Percentiles rank a stretch among this genome's conserved stretches.
phyloP scores from a whole-genome alignment of 2,888 invertebrate species.

The Standfussiana lucernea region DNA sequence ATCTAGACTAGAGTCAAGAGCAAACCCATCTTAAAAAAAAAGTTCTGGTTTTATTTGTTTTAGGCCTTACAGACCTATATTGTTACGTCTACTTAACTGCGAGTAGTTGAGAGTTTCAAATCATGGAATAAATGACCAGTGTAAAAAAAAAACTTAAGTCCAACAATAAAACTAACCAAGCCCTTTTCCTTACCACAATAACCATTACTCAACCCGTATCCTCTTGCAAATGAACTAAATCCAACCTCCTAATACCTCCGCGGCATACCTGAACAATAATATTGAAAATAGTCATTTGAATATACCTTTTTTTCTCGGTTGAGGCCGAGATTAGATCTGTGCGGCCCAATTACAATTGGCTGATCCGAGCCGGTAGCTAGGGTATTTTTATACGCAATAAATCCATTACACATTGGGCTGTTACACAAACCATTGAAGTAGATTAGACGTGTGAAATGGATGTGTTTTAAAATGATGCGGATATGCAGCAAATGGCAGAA shows the following conservation, averaged over 20 bases:
- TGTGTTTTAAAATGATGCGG: slow-evolving; percentile 2
- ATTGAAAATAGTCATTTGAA: slow-evolving; percentile 51
- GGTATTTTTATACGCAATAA: slow-evolving; percentile 63
- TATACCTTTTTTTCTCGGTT: slow-evolving; percentile 33
- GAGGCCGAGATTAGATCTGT: slow-evolving; percentile 56
- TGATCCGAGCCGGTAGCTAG: slow-evolving; percentile 40
- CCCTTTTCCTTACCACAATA: slow-evolving; percentile 5
- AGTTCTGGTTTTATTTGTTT: too few species aligned
- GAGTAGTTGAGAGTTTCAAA: not conserved
- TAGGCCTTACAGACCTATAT: not conserved
- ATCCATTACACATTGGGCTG: slow-evolving; percentile 59
- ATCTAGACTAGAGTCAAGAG: too few species aligned
- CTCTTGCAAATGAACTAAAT: slow-evolving; percentile 17
- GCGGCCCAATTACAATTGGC: slow-evolving; percentile 61
- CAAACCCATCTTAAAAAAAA: too few species aligned
- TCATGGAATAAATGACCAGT: not conserved
- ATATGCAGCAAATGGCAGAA: not conserved
- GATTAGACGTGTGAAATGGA: slow-evolving; percentile 2
- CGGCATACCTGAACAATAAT: slow-evolving; percentile 39
- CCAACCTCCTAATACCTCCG: slow-evolving; percentile 7
- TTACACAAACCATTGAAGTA: slow-evolving; percentile 46
- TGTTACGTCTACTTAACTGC: not conserved
- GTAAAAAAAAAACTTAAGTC: not conserved
- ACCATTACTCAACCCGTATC: slow-evolving; percentile 1
- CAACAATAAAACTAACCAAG: too few species aligned